These are phyloP conservation scores for Chirona hameri DNA, from an alignment of 2,888 invertebrate species.

Conservation along the genomic window DNA sequence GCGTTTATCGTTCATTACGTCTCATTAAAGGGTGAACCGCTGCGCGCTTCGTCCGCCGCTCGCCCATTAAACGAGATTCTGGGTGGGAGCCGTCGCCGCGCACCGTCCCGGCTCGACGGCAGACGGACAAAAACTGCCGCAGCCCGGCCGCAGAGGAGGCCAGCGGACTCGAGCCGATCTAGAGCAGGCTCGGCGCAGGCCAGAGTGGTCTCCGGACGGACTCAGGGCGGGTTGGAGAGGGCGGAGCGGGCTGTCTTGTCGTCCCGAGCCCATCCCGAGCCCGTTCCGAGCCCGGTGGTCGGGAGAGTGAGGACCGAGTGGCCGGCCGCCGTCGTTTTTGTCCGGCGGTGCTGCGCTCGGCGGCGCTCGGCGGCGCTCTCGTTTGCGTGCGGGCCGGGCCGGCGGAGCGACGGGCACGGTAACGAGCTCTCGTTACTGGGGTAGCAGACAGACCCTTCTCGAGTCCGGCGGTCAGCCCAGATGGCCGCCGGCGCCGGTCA, in stretches of 20 bases:
- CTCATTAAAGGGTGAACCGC: conserved; percentile 29
- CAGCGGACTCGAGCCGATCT: background rate
- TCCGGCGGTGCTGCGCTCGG: background rate
- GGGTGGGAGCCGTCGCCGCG: background rate
- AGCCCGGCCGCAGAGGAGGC: background rate
- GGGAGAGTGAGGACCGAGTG: background rate
- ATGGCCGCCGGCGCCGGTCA: too few species aligned
- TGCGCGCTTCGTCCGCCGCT: background rate
- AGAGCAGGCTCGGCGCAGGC: too few species aligned
- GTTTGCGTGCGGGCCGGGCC: background rate
- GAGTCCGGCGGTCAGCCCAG: too few species aligned
- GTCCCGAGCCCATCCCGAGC: background rate
- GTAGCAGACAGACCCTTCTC: background rate
- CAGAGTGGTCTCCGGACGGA: too few species aligned
- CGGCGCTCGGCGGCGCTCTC: background rate
- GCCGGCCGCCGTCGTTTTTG: background rate
- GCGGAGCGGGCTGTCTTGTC: too few species aligned
- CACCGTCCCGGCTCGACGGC: background rate
- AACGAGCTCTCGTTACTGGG: background rate
- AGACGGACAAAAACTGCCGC: background rate
- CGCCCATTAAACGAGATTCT: conserved; percentile 25
- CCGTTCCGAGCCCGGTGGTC: background rate
- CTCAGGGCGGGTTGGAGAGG: too few species aligned
- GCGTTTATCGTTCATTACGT: conserved; percentile 28
- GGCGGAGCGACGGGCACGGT: background rate